These are phyloP conservation scores for Entomyzon cyanotis DNA, from an alignment of 2,113 vertebrate genomes.

Conservation along the genomic window DNA sequence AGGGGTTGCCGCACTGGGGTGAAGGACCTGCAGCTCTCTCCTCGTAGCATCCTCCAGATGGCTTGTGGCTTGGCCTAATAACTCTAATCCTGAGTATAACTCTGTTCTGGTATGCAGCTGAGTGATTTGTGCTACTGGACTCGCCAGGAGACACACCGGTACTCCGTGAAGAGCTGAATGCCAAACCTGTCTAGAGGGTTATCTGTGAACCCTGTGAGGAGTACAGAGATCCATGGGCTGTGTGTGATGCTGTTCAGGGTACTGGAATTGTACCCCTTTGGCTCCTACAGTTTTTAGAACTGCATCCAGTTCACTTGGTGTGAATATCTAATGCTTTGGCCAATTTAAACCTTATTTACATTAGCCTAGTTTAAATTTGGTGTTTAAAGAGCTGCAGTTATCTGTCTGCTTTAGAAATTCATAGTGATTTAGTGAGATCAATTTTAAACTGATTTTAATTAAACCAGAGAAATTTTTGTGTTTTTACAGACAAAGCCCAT, in stretches of 20 bases:
- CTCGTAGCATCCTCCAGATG: neutral
- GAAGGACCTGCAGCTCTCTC: neutral
- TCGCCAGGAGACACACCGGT: neutral
- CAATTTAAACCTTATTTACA: neutral
- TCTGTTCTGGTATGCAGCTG: neutral
- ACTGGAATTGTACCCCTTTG: neutral
- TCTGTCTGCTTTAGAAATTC: neutral
- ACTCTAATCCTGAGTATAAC: rapidly evolving
- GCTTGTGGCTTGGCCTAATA: rapidly evolving
- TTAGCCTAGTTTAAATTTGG: slow-evolving; percentile 5
- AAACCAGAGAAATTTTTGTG: neutral
- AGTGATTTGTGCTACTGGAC: neutral
- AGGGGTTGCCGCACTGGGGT: rapidly evolving
- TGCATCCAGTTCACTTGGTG: neutral
- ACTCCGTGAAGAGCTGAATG: rapidly evolving
- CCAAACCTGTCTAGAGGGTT: neutral
- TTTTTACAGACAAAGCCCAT: neutral
- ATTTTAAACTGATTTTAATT: slow-evolving; percentile 41
- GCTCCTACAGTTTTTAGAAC: neutral
- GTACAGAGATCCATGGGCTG: rapidly evolving
- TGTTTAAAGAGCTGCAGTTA: neutral
- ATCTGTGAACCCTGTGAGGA: neutral
- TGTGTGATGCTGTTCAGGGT: neutral
- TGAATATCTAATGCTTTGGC: neutral
- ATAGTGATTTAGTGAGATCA: neutral